Evolutionary conservation across 2,888 invertebrate genomes (phyloP).

Genomic region (Drosophila buzzatii): DNA sequence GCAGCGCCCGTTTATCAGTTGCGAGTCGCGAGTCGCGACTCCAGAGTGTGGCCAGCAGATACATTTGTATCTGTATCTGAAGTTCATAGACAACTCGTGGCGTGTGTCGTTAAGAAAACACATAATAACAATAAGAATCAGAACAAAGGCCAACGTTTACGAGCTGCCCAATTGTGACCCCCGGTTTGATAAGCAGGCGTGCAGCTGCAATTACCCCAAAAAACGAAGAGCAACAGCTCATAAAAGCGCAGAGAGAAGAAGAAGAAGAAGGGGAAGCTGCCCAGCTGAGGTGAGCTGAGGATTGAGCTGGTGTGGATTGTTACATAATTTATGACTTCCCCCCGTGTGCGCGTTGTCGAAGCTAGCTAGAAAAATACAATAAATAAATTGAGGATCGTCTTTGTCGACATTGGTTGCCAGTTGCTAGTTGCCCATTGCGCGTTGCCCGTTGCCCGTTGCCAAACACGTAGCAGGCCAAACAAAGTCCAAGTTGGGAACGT

Average conservation of each 20-base stretch:
- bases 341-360: conserved; percentile 27
- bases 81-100: conserved; percentile 37
- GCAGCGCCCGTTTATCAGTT: conserved; percentile 46
- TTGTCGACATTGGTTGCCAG: conserved; percentile 8
- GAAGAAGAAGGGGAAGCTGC: background rate
- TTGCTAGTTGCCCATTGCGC: conserved; percentile 9
- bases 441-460: conserved; percentile 39
- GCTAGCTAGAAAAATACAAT: conserved; percentile 75
- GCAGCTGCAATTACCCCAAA: conserved; percentile 61
- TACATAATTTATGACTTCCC: conserved; percentile 82
- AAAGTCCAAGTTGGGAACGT: conserved; percentile 80
- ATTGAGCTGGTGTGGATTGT: conserved; percentile 28
- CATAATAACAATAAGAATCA: background rate
- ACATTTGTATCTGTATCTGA: conserved; percentile 55
- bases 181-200: conserved; percentile 49
- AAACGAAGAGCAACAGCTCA: conserved; percentile 47
- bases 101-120: conserved; percentile 27
- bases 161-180: conserved; percentile 54
- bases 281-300: background rate
- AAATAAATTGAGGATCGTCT: conserved; percentile 80
- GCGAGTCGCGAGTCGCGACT: conserved; percentile 7
- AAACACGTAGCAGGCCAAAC: conserved; percentile 78
- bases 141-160: conserved; percentile 38
- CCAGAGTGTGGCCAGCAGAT: conserved; percentile 27
- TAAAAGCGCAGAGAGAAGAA: conserved; percentile 49